These are phyloP conservation scores for Drosophila pallidifrons DNA, from an alignment of 1,140 invertebrate species.

Conservation along the genomic window DNA sequence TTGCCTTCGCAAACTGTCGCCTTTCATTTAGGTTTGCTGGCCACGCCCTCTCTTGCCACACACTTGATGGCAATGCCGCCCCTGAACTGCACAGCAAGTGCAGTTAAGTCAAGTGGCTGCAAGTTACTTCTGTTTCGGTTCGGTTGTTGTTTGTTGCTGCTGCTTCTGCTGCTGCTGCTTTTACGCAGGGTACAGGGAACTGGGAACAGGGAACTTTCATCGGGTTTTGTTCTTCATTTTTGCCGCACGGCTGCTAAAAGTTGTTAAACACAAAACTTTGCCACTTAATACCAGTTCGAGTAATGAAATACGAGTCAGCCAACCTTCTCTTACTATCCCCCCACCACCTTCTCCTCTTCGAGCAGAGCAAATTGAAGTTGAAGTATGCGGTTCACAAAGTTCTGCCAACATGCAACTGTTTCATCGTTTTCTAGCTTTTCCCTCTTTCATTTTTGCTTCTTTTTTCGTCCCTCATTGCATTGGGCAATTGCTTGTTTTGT, in stretches of 20 bases:
- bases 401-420: slow-evolving; percentile 75
- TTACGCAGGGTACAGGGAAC: not conserved
- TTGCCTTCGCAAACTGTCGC: slow-evolving; percentile 43
- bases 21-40: slow-evolving; percentile 42
- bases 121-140: slow-evolving; percentile 67
- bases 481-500: slow-evolving; percentile 77
- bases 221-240: slow-evolving; percentile 69
- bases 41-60: slow-evolving; percentile 2
- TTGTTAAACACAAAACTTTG: slow-evolving; percentile 83
- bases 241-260: slow-evolving; percentile 74
- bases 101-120: slow-evolving; percentile 77
- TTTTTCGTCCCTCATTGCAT: slow-evolving; percentile 57
- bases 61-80: not conserved
- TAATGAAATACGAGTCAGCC: slow-evolving; percentile 78
- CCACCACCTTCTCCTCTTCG: not conserved
- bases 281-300: slow-evolving; percentile 83
- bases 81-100: slow-evolving; percentile 44
- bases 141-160: slow-evolving; percentile 35
- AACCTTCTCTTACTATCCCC: slow-evolving; percentile 12
- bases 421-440: slow-evolving; percentile 35
- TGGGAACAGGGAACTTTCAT: slow-evolving; percentile 55
- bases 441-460: slow-evolving; percentile 11
- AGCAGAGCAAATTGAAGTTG: slow-evolving; percentile 77
- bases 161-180: slow-evolving; percentile 9
- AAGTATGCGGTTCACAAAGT: slow-evolving; percentile 78